Evolutionary conservation across 2,113 vertebrate genomes (phyloP).

Genomic region (Todiramphus saurophagus): DNA sequence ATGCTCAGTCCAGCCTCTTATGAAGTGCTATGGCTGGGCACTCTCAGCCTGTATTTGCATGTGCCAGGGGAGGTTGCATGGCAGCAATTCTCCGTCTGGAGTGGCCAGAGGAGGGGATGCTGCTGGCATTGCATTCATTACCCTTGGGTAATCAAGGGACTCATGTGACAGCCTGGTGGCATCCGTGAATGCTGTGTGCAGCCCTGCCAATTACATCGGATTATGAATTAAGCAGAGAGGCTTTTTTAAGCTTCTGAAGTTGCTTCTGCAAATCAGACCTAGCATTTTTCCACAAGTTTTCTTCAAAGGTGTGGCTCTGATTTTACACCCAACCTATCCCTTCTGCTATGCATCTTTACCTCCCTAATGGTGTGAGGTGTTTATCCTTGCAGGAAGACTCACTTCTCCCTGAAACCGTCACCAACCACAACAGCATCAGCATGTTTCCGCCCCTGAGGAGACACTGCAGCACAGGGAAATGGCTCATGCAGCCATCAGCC

Average conservation of each 20-base stretch:
- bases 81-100: background rate
- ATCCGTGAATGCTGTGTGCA: fast-evolving
- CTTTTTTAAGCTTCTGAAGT: background rate
- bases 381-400: background rate
- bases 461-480: background rate
- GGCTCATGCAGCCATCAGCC: background rate
- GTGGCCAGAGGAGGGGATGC: background rate
- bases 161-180: background rate
- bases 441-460: background rate
- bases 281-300: background rate
- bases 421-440: conserved; percentile 1
- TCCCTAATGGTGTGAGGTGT: background rate
- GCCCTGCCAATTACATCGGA: background rate
- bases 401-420: background rate
- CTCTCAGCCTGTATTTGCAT: background rate
- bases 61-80: fast-evolving
- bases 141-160: background rate
- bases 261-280: background rate
- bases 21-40: fast-evolving
- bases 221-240: background rate
- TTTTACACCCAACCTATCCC: background rate
- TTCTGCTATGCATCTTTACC: background rate
- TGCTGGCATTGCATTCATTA: background rate
- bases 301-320: background rate
- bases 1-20: background rate